Evolutionary conservation across 2,888 invertebrate genomes (phyloP), one percentile per base, ranked within the genome.

Genomic region (Chymomyza amoena): DNA sequence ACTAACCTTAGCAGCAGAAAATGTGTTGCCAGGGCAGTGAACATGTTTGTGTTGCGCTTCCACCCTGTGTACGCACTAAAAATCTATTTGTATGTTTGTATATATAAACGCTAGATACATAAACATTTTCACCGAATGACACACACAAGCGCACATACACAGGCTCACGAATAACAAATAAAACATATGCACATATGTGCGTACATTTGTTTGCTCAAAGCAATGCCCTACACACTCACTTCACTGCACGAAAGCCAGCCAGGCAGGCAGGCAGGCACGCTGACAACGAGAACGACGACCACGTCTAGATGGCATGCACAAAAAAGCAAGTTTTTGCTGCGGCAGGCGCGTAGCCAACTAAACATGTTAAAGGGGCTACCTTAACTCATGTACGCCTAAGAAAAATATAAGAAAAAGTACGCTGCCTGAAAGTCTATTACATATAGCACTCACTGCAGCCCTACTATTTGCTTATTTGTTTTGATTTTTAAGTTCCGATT

Each of bases 71-170:
- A 54, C 54, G 16, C 54, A 16, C 54, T 54, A 20, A 20, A 20
- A 16, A 54, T 54, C 18, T 54, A 54, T 54, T 45, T 62, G 57
- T 25, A 25, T 45, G 50, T 62, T 56, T 25, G 39, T 61, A 72
- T 59, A 68, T 71, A 76, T 69, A 78, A 71, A 68, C 77, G 57
- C 72, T 61, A 63, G 56, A 9, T 64, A 25, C 32, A 36, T 52
- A 63, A 56, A 51, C 39, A 32, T 66, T 36, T 56, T 56, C 25
- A 36, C 36, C 32, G 56, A 50, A 16, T 18, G 15, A 32, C 56
- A 64, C 20, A 18, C 20, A 64, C 20, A 64, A 20, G 59, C 39
- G 18, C 28, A 36, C 20, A 45, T 36, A 59, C 16, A 28, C n/a
- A 63, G 16, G 20, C 62, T 15, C 18, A 68, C 57, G 39, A 16